Conservation (phyloP, 1,140 invertebrate genomes). For the Drosophila miranda region DNA sequence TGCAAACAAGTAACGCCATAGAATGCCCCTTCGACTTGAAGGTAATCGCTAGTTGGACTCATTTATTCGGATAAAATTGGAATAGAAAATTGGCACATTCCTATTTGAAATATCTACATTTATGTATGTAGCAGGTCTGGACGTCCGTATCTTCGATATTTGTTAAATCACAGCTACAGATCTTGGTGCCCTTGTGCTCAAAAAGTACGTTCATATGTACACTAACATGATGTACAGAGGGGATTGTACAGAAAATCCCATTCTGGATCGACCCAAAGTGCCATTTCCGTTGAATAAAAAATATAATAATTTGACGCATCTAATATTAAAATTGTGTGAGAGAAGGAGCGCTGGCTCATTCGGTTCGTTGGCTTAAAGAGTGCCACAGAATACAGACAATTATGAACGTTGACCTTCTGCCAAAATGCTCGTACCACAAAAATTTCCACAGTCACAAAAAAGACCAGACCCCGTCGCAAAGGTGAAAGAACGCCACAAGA, state of each 20-base stretch:
- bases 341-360: conserved; percentile 14
- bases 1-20: conserved; percentile 1
- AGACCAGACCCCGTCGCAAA: not conserved
- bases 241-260: conserved; percentile 35
- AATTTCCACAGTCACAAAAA: conserved; percentile 57
- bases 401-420: conserved; percentile 76
- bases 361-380: conserved; percentile 49
- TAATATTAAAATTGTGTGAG: conserved; percentile 31
- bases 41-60: no score
- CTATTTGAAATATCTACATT: no score
- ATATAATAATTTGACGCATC: conserved; percentile 45
- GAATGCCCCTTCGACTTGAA: no score
- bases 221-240: not conserved
- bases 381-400: conserved; percentile 44
- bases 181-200: no score
- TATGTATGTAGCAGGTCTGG: no score
- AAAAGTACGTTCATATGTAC: no score
- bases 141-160: no score
- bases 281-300: conserved; percentile 54
- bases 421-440: conserved; percentile 40
- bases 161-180: no score
- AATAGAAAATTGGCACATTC: no score
- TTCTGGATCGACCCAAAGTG: conserved; percentile 48
- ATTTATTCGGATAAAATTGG: no score
- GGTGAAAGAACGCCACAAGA: conserved; percentile 21